Percentiles rank a stretch among this genome's conserved stretches.
These are phyloP conservation scores for Tamandua tetradactyla DNA, from an alignment of 2,797 vertebrate species.

Conservation along the genomic window DNA sequence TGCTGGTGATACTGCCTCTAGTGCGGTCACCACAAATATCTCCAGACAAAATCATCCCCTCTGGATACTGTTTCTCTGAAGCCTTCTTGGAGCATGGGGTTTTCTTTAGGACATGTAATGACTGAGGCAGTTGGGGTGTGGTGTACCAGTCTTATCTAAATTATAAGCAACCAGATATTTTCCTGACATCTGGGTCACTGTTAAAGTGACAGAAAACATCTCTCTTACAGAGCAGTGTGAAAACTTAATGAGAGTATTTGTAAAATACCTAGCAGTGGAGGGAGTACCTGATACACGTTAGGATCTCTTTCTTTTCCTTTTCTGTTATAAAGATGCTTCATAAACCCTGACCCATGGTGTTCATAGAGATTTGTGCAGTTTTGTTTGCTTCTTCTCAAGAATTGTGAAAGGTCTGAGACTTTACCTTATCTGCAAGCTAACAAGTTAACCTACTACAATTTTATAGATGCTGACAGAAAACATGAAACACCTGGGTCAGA, in stretches of 20 bases:
- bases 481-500: not conserved
- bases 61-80: not conserved
- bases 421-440: not conserved
- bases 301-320: not conserved
- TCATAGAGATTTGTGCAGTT: not conserved
- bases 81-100: not conserved
- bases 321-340: not conserved
- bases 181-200: not conserved
- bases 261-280: not conserved
- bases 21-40: not conserved
- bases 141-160: not conserved
- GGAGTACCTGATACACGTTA: too few relatives aligned
- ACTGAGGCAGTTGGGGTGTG: not conserved
- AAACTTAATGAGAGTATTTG: not conserved
- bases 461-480: not conserved
- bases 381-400: not conserved
- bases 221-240: not conserved
- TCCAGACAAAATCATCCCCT: not conserved
- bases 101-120: not conserved
- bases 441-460: not conserved
- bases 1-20: not conserved
- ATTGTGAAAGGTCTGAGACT: not conserved
- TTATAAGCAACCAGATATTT: not conserved
- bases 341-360: not conserved
- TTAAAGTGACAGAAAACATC: not conserved